A percentile compares a stretch with the other conserved stretches of the same genome.
Evolutionary conservation across 2,113 vertebrate species (phyloP).

Genomic region (Engraulis encrasicolus): DNA sequence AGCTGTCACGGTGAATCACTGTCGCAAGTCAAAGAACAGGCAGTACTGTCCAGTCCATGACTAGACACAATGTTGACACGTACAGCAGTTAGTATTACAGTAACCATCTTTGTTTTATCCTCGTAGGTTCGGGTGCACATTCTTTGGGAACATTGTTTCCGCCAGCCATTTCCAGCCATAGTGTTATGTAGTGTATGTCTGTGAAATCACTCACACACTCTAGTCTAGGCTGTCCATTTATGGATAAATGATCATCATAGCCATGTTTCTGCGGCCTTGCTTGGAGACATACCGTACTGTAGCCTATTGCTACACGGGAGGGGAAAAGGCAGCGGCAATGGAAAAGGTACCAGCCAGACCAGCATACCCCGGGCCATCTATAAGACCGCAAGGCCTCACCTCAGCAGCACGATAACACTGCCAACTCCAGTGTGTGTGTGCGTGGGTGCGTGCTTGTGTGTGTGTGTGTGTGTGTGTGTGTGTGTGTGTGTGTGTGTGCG

Average conservation of each 20-base stretch:
- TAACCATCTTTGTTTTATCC: background rate
- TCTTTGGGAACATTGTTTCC: background rate
- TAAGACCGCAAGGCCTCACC: too few relatives aligned
- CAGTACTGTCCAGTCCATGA: conserved; percentile 3
- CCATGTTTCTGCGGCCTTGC: background rate
- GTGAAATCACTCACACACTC: background rate
- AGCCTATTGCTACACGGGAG: too few relatives aligned
- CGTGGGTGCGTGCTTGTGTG: too few relatives aligned
- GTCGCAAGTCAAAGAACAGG: conserved; percentile 7
- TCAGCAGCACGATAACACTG: too few relatives aligned
- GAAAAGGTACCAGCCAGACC: background rate
- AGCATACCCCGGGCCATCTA: background rate
- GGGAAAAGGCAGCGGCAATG: background rate
- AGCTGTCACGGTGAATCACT: background rate
- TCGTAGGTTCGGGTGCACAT: background rate
- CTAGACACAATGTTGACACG: conserved; percentile 8
- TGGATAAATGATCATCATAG: background rate
- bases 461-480: too few relatives aligned
- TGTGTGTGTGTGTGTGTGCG: too few relatives aligned
- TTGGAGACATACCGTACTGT: too few relatives aligned
- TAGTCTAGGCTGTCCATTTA: background rate
- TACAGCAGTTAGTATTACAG: background rate
- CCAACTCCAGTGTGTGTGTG: background rate
- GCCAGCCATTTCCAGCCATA: background rate
- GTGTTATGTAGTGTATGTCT: too few relatives aligned